Evolutionary conservation across 2,888 invertebrate species (phyloP).

Genomic region (Caenorhabditis sp.): DNA sequence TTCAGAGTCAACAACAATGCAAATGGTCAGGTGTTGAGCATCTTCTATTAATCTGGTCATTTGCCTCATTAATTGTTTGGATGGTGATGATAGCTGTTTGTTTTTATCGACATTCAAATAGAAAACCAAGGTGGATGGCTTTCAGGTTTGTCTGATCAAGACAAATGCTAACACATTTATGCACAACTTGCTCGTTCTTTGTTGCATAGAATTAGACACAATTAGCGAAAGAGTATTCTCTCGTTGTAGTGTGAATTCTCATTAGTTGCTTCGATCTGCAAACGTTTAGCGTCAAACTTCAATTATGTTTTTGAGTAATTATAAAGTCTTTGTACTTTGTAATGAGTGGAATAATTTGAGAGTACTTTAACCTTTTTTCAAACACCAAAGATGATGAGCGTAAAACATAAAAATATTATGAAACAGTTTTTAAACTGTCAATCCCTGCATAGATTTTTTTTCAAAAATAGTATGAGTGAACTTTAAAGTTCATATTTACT

Average conservation of each 20-base stretch:
- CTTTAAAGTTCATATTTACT: background rate
- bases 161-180: background rate
- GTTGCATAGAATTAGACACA: background rate
- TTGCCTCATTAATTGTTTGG: conserved; percentile 51
- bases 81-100: conserved; percentile 40
- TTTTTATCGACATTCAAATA: conserved; percentile 38
- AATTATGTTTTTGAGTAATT: no score
- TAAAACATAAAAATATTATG: no score
- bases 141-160: conserved; percentile 25
- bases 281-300: no score
- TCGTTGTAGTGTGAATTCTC: background rate
- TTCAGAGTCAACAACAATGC: conserved; percentile 32
- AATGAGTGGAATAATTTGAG: no score
- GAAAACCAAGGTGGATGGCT: conserved; percentile 42
- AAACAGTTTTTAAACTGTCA: no score
- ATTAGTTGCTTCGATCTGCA: no score
- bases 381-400: no score
- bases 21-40: conserved; percentile 53
- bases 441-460: no score
- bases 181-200: background rate
- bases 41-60: conserved; percentile 50
- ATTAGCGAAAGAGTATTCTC: background rate
- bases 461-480: background rate
- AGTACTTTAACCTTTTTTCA: no score
- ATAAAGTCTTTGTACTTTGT: no score